phyloP scores from a whole-genome alignment of 2,888 invertebrate species.

The Crematogaster levior region DNA sequence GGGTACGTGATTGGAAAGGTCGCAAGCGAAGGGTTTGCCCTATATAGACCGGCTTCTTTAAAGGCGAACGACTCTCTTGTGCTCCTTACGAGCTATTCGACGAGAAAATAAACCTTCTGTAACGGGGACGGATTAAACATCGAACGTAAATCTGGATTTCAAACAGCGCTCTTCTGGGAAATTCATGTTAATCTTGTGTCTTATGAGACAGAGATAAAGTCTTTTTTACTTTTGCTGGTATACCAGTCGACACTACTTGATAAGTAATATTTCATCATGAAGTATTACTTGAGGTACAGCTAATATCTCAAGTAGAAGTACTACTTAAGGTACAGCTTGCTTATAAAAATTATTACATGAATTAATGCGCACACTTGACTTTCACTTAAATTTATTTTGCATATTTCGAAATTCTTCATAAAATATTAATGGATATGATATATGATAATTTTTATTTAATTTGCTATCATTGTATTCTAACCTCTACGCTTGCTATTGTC shows the following conservation, averaged over 20 bases:
- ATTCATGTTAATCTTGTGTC: conserved; percentile 41
- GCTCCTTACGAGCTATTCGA: conserved; percentile 33
- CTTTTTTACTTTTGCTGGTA: neutral
- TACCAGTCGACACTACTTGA: neutral
- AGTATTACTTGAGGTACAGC: too few relatives aligned
- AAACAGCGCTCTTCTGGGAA: conserved; percentile 10
- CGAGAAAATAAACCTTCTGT: conserved; percentile 46
- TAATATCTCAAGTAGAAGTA: too few relatives aligned
- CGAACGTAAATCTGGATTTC: conserved; percentile 44
- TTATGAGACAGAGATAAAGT: conserved; percentile 13
- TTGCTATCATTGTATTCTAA: neutral
- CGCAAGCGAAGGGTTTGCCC: conserved; percentile 37
- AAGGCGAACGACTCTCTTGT: conserved; percentile 47
- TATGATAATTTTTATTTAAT: conserved; percentile 1
- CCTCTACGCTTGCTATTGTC: too few relatives aligned
- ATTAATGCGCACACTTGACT: neutral
- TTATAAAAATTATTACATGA: conserved; percentile 6
- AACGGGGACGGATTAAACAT: conserved; percentile 45
- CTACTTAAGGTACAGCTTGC: too few relatives aligned
- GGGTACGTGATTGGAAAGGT: conserved; percentile 54
- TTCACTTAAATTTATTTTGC: neutral
- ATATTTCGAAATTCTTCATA: neutral
- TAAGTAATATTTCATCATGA: too few relatives aligned
- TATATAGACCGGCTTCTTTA: conserved; percentile 46
- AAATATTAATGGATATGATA: neutral